phyloP scores from a whole-genome alignment of 2,797 vertebrate genomes.

The Platalea minor region DNA sequence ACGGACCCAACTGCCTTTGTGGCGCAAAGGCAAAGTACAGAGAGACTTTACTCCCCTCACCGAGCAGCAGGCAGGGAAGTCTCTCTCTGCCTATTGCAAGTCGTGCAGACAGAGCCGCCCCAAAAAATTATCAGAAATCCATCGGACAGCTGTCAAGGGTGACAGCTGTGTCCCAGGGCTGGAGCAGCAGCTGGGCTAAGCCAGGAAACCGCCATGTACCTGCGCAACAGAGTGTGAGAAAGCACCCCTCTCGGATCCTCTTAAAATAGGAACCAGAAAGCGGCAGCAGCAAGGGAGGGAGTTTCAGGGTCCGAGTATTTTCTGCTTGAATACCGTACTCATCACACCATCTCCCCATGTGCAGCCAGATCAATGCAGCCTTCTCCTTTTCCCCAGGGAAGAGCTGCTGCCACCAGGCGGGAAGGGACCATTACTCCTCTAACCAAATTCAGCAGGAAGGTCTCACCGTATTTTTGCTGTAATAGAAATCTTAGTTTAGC shows the following conservation, averaged over 20 bases:
- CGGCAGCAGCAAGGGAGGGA: fast-evolving
- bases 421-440: background rate
- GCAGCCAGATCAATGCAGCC: background rate
- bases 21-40: background rate
- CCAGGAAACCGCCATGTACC: background rate
- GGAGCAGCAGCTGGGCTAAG: background rate
- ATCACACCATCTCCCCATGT: background rate
- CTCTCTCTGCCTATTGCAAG: background rate
- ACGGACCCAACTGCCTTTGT: fast-evolving
- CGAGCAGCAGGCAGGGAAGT: background rate
- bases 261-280: background rate
- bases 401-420: background rate
- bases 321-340: background rate
- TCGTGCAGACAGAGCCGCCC: fast-evolving
- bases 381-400: background rate
- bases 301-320: background rate
- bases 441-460: background rate
- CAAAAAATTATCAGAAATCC: background rate
- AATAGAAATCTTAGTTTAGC: background rate
- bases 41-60: background rate
- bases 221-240: background rate
- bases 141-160: background rate
- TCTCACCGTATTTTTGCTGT: background rate
- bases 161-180: background rate
- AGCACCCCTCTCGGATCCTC: background rate